Percentiles rank a stretch among this genome's conserved stretches.
phyloP scores from a whole-genome alignment of 2,797 vertebrate species.

The Hapalemur alaotrensis region DNA sequence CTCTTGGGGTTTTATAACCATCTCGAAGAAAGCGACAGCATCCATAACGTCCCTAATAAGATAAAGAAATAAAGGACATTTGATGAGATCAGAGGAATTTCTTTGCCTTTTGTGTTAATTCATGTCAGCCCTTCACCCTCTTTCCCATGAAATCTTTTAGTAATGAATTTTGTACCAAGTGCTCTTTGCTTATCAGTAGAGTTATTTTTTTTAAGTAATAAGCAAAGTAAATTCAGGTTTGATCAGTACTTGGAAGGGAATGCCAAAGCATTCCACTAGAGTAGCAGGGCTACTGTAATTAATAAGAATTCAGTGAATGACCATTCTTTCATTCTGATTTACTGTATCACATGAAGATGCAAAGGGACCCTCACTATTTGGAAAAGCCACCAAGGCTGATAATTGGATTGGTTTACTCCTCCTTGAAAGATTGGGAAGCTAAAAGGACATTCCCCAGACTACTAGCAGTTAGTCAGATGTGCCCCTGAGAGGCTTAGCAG shows the following conservation, averaged over 20 bases:
- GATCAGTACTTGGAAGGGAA: conserved; percentile 4
- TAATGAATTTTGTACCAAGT: neutral
- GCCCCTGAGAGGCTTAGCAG: neutral
- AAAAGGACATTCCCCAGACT: neutral
- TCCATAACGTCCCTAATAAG: conserved; percentile 93
- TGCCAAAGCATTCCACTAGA: neutral
- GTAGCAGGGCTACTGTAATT: neutral
- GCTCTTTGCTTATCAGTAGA: neutral
- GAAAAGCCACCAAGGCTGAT: neutral
- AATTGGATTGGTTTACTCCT: neutral
- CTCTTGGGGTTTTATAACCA: conserved; percentile 97
- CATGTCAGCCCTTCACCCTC: neutral
- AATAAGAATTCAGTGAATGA: neutral
- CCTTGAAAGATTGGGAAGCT: neutral
- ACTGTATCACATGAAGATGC: neutral
- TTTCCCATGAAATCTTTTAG: neutral
- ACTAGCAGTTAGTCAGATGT: neutral
- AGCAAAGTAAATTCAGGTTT: conserved; percentile 38
- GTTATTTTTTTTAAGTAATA: conserved; percentile 28
- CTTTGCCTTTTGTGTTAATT: conserved; percentile 39
- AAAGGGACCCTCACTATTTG: neutral
- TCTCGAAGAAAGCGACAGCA: conserved; percentile 98
- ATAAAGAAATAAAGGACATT: conserved; percentile 39
- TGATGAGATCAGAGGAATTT: conserved; percentile 25
- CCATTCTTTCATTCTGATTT: neutral